These are phyloP conservation scores for Drosophila rufa DNA, from an alignment of 1,140 invertebrate genomes.

Conservation along the genomic window DNA sequence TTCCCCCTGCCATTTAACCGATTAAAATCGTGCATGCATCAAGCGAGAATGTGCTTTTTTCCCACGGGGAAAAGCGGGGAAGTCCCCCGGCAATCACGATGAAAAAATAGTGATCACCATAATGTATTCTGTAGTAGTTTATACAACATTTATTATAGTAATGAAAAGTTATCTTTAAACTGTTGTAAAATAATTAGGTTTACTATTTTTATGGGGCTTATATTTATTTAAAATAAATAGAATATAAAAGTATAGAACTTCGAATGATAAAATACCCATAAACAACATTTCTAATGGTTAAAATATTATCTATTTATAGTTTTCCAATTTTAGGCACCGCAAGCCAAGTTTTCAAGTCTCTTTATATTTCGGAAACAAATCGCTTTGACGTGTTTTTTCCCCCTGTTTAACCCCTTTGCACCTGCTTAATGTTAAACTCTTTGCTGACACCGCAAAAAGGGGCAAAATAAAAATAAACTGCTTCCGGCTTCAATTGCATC, in stretches of 20 bases:
- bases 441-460: slow-evolving; percentile 70
- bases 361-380: not conserved
- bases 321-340: too few relatives aligned
- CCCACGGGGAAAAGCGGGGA: not conserved
- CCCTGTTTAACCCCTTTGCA: slow-evolving; percentile 18
- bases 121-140: not conserved
- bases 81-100: not conserved
- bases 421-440: slow-evolving; percentile 60
- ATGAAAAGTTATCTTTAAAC: not conserved
- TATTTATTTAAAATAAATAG: not conserved
- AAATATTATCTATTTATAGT: not conserved
- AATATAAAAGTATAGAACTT: too few relatives aligned
- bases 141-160: not conserved
- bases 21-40: slow-evolving; percentile 78
- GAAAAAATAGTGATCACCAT: not conserved
- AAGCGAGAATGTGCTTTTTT: slow-evolving; percentile 5
- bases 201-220: too few relatives aligned
- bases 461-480: slow-evolving; percentile 49
- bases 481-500: slow-evolving; percentile 81
- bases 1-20: slow-evolving; percentile 71
- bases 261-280: too few relatives aligned
- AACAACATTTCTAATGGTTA: not conserved
- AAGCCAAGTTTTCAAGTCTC: not conserved
- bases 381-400: not conserved
- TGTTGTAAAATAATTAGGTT: not conserved